Evolutionary conservation across 2,113 vertebrate species (phyloP), one percentile per base, ranked within the genome.

Genomic region (Spheniscus mendiculus): DNA sequence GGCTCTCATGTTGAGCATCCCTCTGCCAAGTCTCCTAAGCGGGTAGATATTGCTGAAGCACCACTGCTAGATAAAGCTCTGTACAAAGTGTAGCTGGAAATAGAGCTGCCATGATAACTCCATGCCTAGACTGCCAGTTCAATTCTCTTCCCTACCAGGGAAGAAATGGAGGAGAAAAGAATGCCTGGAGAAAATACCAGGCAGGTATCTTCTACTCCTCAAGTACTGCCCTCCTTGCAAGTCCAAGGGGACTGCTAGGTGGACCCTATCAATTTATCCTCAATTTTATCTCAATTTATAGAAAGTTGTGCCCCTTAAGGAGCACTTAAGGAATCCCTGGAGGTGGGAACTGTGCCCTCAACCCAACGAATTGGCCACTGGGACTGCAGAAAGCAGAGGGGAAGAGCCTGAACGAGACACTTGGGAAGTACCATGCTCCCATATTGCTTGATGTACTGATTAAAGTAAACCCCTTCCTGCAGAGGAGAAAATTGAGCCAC

Each of bases 21-120:
- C 6, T 58, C 12, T 74, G 15, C 25, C 45, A 49, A 12, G 21
- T 17, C 12, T 84, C 26, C 67, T 61, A 12, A 74, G 27, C 0
- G 1, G 42, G 10, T 34, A 40, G 16, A 47, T 4, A 1, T 4
- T 50, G 34, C 32, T 27, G 13, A 53, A 71, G 29, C 1, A 1
- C 19, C 12, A 2, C 47, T 72, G 22, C 11, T 49, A 23, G 47
- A 20, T 40, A 76, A 83, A 80, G 2, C 21, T 80, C 56, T 9
- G 7, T 17, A 19, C 14, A 42, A 65, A 59, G 11, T 17, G 9
- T 40, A 80, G 11, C 12, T 91, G 62, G 44, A 83, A 91, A 42
- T 5, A 55, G 27, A 87, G 21, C 15, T 91, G 32, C 29, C 63
- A 14, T 34, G 11, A 18, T 40, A 73, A 38, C 5, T 73, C 26